Base-by-base conservation (phyloP, 2,888 invertebrate genomes). In the Nomada fabriciana region DNA sequence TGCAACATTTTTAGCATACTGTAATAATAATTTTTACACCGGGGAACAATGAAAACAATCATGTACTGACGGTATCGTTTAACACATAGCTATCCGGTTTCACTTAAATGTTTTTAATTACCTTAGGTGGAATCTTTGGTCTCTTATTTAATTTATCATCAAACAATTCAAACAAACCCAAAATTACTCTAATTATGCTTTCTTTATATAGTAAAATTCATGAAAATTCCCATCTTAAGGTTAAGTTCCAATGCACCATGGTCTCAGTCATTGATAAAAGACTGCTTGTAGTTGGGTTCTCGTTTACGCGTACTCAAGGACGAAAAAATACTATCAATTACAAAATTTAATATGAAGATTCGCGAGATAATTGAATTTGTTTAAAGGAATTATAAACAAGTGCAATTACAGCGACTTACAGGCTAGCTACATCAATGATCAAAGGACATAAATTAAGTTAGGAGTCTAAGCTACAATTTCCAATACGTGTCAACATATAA, bases 1-100 rank as follows among this genome's bases (percentile, higher is more conserved):
- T 91, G 91, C 76, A 91, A 71, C 91, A 92, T 91, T 83, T 73
- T 86, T 74, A 80, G 81, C 42, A 78, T 82, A 71, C 84, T 87
- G 68, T 9, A 85, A 77, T 18, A 71, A 70, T 65, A 73, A 83
- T 85, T 87, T 83, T 87, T 78, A 72, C 80, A 89, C 85, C 69
- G 73, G 23, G 50, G n/a, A 52, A 23, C 29, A 29, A 36, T 25
- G 55, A 18, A 36, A 53, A 63, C 18, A 47, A 9, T 36, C 5
- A n/a, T 29, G 11, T 18, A 50, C 15, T 10, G 0, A 36, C 13
- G 2, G n/a, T 13, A 20, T 7, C 11, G 50, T 64, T 25, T 23
- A n/a, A 36, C 5, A 23, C 15, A 50, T n/a, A n/a, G 0, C 1
- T 15, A 53, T 29, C 25, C 43, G 20, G 20, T 29, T 52, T 47